Conservation (phyloP, 2,888 invertebrate species). For the Fragum sueziense region DNA sequence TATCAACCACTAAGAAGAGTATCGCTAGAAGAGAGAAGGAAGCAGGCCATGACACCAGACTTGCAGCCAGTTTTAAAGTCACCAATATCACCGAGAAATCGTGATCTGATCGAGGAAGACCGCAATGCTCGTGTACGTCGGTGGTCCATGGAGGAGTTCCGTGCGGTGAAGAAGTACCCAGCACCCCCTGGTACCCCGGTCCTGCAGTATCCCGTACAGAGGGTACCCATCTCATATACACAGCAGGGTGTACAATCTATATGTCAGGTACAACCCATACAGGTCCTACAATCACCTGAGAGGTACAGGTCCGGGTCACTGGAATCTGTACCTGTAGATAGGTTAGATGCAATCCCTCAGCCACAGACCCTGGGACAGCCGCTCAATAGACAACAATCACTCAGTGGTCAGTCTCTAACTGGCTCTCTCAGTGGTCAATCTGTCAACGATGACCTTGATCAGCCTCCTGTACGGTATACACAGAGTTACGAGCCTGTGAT, state of each 20-base stretch:
- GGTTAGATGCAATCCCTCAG: neutral
- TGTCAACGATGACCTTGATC: neutral
- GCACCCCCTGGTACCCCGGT: neutral
- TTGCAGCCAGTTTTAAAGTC: neutral
- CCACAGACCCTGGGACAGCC: conserved; percentile 6
- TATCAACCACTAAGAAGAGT: neutral
- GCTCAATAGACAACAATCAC: no score
- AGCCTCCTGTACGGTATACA: neutral
- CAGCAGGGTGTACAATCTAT: neutral
- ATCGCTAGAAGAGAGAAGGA: conserved; percentile 11
- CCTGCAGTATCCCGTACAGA: conserved; percentile 6
- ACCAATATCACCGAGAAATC: conserved; percentile 10
- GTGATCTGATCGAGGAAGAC: conserved; percentile 1
- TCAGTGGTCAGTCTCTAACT: neutral
- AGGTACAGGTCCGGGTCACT: conserved; percentile 5
- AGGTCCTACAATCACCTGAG: neutral
- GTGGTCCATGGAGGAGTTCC: conserved; percentile 17
- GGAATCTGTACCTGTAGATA: neutral
- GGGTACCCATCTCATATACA: neutral
- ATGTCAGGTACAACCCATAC: conserved; percentile 13
- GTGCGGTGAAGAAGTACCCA: neutral
- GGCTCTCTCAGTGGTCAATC: neutral
- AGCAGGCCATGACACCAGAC: neutral
- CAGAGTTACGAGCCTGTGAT: conserved; percentile 6
- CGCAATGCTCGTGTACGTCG: neutral